A percentile compares a stretch with the other conserved stretches of the same genome.
Evolutionary conservation across 2,113 vertebrate species (phyloP).

Genomic region (Crocuta crocuta): DNA sequence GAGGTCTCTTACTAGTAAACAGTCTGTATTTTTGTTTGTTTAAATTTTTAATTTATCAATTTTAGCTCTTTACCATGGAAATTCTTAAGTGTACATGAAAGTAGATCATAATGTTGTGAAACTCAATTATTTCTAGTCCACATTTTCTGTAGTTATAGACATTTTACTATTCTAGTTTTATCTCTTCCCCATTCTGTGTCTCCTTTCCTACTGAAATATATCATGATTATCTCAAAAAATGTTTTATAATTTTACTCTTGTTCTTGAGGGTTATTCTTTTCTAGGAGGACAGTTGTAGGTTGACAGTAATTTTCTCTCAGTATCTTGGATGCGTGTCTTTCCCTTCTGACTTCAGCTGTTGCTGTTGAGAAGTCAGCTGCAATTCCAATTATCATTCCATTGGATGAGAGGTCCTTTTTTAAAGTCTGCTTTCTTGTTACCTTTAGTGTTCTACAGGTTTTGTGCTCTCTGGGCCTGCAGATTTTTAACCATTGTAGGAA

Average conservation of each 20-base stretch:
- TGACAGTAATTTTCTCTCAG: conserved; percentile 27
- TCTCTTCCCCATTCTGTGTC: background rate
- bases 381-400: background rate
- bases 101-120: background rate
- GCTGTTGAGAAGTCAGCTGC: background rate
- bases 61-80: background rate
- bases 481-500: conserved; percentile 24
- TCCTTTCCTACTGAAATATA: conserved; percentile 23
- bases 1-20: background rate
- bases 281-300: background rate
- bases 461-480: background rate
- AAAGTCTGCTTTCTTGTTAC: background rate
- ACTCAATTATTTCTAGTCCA: background rate
- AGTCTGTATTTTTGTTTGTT: background rate
- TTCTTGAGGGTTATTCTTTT: conserved; percentile 4
- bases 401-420: background rate
- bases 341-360: background rate
- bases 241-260: conserved; percentile 15
- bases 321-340: background rate
- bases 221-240: background rate
- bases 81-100: background rate
- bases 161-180: background rate
- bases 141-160: background rate
- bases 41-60: conserved; percentile 10
- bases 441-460: background rate